Percentiles rank a stretch among this genome's conserved stretches.
These are phyloP conservation scores for Liparis tanakae DNA, from an alignment of 2,797 vertebrate species.

Conservation along the genomic window DNA sequence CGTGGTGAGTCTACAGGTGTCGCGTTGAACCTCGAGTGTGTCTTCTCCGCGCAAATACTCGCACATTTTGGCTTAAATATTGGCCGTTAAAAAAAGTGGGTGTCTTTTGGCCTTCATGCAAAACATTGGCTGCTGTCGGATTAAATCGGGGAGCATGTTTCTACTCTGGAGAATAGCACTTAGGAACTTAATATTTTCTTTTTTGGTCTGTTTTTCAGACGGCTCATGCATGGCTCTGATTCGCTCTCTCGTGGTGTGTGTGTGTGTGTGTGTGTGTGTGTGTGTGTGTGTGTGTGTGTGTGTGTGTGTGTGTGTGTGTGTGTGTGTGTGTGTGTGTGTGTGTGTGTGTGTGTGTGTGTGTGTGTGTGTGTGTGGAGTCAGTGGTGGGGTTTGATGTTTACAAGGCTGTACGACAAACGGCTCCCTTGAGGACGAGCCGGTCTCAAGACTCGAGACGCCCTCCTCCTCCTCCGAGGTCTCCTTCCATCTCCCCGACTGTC, in stretches of 20 bases:
- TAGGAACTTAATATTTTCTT: slow-evolving; percentile 5
- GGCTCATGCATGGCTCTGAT: slow-evolving; percentile 32
- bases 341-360: too few relatives aligned
- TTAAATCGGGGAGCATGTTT: slow-evolving; percentile 40
- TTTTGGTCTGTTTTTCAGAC: slow-evolving; percentile 36
- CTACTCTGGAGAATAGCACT: slow-evolving; percentile 43
- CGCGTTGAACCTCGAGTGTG: neutral
- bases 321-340: too few relatives aligned
- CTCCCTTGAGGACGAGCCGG: slow-evolving; percentile 52
- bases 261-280: too few relatives aligned
- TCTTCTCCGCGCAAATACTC: neutral
- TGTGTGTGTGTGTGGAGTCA: slow-evolving; percentile 61
- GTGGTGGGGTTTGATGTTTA: slow-evolving; percentile 71
- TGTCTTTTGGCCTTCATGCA: slow-evolving; percentile 16
- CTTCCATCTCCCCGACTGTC: slow-evolving; percentile 2
- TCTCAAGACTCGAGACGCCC: slow-evolving; percentile 42
- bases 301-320: too few relatives aligned
- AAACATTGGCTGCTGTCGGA: slow-evolving; percentile 15
- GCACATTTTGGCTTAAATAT: slow-evolving; percentile 9
- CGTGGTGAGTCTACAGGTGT: neutral
- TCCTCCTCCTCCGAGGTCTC: slow-evolving; percentile 38
- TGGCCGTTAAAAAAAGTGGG: slow-evolving; percentile 5
- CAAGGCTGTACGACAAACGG: slow-evolving; percentile 56
- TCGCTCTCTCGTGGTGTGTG: slow-evolving; percentile 50
- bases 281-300: too few relatives aligned